Conservation (phyloP, 1,140 invertebrate genomes). For the Diploscapter pachys region DNA sequence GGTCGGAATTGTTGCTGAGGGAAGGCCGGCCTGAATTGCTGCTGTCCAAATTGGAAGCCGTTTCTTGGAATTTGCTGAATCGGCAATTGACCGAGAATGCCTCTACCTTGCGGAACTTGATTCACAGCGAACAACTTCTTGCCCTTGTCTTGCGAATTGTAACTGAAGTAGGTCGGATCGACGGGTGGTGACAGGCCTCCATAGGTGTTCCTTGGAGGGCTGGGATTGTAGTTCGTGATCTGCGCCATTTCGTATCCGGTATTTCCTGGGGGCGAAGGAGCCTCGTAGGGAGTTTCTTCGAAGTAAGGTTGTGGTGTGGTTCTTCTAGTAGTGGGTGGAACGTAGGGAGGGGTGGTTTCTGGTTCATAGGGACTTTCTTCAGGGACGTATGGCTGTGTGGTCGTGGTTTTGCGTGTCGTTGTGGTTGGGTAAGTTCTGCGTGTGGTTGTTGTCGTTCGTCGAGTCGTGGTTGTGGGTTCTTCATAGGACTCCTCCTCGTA, state of each 20-base stretch:
- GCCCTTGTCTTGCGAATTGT: constrained; percentile 25
- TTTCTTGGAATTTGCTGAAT: no score
- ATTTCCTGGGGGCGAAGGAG: constrained; percentile 1
- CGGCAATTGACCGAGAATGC: no score
- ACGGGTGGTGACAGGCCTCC: constrained; percentile 24
- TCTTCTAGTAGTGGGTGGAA: no score
- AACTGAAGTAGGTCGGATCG: constrained; percentile 28
- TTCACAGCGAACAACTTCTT: constrained; percentile 17
- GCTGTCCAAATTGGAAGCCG: no score
- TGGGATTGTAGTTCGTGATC: constrained; percentile 4
- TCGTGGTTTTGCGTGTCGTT: neutral
- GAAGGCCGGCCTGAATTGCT: no score
- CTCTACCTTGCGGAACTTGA: neutral
- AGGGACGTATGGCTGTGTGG: no score
- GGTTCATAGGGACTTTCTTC: no score
- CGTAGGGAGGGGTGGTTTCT: no score
- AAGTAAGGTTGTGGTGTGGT: neutral
- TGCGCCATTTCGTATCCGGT: neutral
- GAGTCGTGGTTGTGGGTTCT: no score
- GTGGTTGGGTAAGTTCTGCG: neutral
- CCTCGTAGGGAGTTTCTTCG: constrained; percentile 1
- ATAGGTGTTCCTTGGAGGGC: constrained; percentile 6
- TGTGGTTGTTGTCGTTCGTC: no score
- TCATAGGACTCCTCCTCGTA: no score
- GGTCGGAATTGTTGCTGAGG: no score